phyloP scores from a whole-genome alignment of 2,888 invertebrate genomes.

The Theretra japonica region DNA sequence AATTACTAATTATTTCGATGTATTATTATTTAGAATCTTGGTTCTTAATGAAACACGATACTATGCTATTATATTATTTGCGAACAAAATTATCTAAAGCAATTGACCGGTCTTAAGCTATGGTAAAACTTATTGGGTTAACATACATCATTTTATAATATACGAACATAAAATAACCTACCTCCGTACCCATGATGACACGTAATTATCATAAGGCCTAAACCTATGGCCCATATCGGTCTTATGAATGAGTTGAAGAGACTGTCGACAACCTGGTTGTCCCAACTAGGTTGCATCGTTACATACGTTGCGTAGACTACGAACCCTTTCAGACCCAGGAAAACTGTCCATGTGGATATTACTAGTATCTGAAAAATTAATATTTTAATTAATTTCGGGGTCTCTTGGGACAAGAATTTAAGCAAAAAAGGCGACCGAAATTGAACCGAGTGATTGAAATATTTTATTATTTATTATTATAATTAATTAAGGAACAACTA shows the following conservation, averaged over 20 bases:
- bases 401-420: no score
- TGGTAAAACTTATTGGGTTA: neutral
- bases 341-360: constrained; percentile 42
- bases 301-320: constrained; percentile 46
- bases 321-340: constrained; percentile 37
- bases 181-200: constrained; percentile 72
- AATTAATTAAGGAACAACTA: no score
- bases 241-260: constrained; percentile 60
- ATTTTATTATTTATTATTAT: no score
- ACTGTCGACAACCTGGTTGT: constrained; percentile 47
- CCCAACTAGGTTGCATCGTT: constrained; percentile 45
- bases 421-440: no score
- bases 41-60: no score
- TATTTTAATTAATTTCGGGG: neutral
- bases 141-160: neutral
- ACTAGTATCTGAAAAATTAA: constrained; percentile 37
- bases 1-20: neutral
- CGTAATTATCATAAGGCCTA: constrained; percentile 68
- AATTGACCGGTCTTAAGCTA: neutral
- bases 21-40: neutral
- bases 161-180: constrained; percentile 39
- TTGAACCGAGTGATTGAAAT: no score
- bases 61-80: no score
- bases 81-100: no score
- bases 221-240: constrained; percentile 62